Evolutionary conservation across 2,113 vertebrate genomes (phyloP), one percentile per base, ranked within the genome.

Genomic region (Cochlearius cochlearius): DNA sequence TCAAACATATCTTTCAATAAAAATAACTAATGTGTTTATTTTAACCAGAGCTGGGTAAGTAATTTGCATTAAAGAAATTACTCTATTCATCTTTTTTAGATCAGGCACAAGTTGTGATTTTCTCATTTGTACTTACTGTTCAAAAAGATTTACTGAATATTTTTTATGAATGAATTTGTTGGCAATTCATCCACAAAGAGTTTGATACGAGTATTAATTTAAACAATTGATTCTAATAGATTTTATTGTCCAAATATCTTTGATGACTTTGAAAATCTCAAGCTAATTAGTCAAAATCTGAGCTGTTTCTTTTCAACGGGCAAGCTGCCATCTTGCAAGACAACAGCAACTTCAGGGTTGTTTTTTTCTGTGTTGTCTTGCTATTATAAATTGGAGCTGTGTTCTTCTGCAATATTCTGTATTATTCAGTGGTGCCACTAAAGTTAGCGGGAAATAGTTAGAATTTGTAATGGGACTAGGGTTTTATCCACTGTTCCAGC

Each of bases 41-140:
- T 96, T 95, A 91, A 60, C 96, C 22, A 68, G 88, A 87, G 73
- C 73, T 75, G 83, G 49, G 68, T 95, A 91, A 92, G 86, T 95
- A 96, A 94, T 97, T 97, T 96, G 74, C 94, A 92, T 94, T 95
- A 92, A 95, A 96, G 93, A 91, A 97, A 95, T 95, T 67, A 91
- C 93, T 88, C 92, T 74, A 94, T 97, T 94, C 41, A 74, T 97
- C 95, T 94, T 97, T 95, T 91, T 92, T 77, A 95, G 89, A 91
- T 95, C 62, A 79, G 77, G 89, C 84, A 67, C 69, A 95, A 81
- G 71, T 97, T 97, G 80, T 88, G 87, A 83, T 93, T 97, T 97
- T 94, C 63, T 92, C 59, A 83, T 73, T 93, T 93, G 66, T 94
- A 88, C 50, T 97, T 97, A 94, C 55, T 80, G n/a, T 88, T 97